Evolutionary conservation across 1,140 invertebrate species (phyloP).

Genomic region (Brachionus sp.): DNA sequence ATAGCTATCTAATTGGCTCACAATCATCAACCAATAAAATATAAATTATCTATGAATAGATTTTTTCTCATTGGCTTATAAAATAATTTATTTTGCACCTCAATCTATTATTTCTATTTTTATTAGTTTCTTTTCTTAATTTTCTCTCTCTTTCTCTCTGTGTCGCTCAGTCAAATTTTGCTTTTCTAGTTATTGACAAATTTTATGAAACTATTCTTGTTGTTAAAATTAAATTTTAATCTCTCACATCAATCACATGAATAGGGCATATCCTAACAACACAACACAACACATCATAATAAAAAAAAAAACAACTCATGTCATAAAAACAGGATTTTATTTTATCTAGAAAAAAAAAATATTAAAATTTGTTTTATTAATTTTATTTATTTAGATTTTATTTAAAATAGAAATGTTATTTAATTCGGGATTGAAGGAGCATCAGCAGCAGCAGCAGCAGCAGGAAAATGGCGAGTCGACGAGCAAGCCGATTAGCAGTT

Average conservation of each 20-base stretch:
- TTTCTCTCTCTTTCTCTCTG: not conserved
- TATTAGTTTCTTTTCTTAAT: not conserved
- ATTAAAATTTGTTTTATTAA: not conserved
- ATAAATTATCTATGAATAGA: not conserved
- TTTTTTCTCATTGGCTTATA: not conserved
- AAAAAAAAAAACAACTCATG: too few relatives aligned
- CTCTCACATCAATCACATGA: too few relatives aligned
- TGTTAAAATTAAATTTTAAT: not conserved
- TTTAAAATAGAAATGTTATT: not conserved
- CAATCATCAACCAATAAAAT: not conserved
- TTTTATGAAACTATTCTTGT: not conserved
- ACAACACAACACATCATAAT: too few relatives aligned
- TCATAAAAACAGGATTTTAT: too few relatives aligned
- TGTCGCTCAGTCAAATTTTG: not conserved
- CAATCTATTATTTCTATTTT: not conserved
- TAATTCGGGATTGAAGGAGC: not conserved
- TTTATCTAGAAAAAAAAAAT: not conserved
- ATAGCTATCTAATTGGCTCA: not conserved
- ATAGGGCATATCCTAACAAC: too few relatives aligned
- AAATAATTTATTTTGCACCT: slow-evolving; percentile 11
- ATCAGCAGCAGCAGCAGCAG: not conserved
- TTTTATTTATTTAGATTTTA: not conserved
- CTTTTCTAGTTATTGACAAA: not conserved
- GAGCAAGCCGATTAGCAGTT: not conserved
- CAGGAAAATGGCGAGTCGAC: not conserved